Conservation (phyloP, 1,140 invertebrate species). For the Lepeophtheirus salmonis region DNA sequence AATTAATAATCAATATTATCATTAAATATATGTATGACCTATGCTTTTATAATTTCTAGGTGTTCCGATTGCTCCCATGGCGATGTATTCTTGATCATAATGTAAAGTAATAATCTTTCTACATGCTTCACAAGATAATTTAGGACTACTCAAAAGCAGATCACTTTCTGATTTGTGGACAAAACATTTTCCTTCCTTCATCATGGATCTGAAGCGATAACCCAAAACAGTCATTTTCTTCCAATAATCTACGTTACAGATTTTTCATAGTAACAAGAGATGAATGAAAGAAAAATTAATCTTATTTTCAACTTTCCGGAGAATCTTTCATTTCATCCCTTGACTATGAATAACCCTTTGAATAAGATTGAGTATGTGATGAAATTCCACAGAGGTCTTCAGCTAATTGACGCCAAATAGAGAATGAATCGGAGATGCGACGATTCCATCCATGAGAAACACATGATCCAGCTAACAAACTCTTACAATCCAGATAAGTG, state of each 20-base stretch:
- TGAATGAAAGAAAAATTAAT: background rate
- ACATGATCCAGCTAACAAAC: background rate
- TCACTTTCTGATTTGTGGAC: background rate
- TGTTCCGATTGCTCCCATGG: background rate
- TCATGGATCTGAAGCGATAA: background rate
- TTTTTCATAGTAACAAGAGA: too few relatives aligned
- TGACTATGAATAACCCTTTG: too few relatives aligned
- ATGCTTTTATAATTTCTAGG: background rate
- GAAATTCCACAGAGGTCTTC: background rate
- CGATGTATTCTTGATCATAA: background rate
- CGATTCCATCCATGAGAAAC: background rate
- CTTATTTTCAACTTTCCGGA: background rate
- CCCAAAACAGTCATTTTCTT: background rate
- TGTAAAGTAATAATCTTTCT: background rate
- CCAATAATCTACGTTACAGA: too few relatives aligned
- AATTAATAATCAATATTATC: too few relatives aligned
- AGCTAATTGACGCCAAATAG: background rate
- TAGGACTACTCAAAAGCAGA: background rate
- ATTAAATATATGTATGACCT: too few relatives aligned
- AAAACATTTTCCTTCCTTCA: background rate
- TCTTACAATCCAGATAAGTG: slow-evolving; percentile 11
- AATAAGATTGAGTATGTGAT: too few relatives aligned
- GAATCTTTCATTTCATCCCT: too few relatives aligned
- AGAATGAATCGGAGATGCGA: background rate
- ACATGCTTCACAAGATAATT: background rate